A percentile compares a stretch with the other conserved stretches of the same genome.
These are phyloP conservation scores for Astropecten irregularis DNA, from an alignment of 53 echinoderm and acorn worm species.

Conservation along the genomic window DNA sequence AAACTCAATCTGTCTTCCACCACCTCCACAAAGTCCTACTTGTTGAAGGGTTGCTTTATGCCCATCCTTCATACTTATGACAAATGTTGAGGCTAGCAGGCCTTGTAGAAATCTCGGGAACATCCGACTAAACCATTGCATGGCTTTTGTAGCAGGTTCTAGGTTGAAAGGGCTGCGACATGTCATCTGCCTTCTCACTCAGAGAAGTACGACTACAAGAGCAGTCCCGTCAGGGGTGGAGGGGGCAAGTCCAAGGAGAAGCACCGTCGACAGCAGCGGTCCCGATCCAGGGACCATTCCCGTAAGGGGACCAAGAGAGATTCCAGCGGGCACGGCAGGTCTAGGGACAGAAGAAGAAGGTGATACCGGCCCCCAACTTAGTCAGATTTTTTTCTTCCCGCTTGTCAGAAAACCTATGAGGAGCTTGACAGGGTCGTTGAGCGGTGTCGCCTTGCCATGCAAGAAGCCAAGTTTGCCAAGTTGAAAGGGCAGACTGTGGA, in stretches of 20 bases:
- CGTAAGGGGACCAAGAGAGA: slow-evolving; percentile 65
- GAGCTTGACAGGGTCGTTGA: slow-evolving; percentile 91
- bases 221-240: slow-evolving; percentile 8
- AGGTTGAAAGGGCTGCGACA: too few species aligned
- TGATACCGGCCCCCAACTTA: slow-evolving; percentile 25
- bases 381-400: too few species aligned
- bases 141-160: too few species aligned
- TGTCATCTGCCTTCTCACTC: too few species aligned
- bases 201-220: slow-evolving; percentile 32
- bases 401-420: slow-evolving; percentile 92
- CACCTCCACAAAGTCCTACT: too few species aligned
- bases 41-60: too few species aligned
- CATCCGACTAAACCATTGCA: too few species aligned
- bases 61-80: too few species aligned
- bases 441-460: slow-evolving; percentile 77
- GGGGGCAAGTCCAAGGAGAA: slow-evolving; percentile 47
- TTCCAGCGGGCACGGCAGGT: slow-evolving; percentile 30
- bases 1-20: too few species aligned
- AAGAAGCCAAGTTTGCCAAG: slow-evolving; percentile 92
- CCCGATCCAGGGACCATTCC: slow-evolving; percentile 62
- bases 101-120: too few species aligned
- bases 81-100: too few species aligned
- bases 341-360: slow-evolving; percentile 35
- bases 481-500: slow-evolving; percentile 62
- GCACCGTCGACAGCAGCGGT: slow-evolving; percentile 34